Evolutionary conservation across 2,797 vertebrate genomes (phyloP).

Genomic region (Hozukius guyotensis): DNA sequence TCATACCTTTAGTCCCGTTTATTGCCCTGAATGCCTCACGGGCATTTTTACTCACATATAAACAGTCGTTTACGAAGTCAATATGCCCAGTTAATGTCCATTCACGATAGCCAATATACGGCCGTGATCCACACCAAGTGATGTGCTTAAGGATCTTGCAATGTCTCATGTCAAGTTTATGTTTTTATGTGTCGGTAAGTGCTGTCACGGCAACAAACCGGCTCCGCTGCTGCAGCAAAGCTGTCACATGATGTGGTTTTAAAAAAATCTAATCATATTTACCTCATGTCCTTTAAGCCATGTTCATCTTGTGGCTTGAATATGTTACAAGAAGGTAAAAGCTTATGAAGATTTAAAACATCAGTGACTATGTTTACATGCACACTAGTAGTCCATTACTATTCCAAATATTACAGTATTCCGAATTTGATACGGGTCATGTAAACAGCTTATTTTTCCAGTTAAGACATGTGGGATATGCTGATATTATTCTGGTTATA

Average conservation of each 20-base stretch:
- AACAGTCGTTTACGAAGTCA: constrained; percentile 53
- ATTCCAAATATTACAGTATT: not conserved
- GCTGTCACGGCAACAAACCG: constrained; percentile 38
- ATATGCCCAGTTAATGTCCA: constrained; percentile 38
- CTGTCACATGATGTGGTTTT: constrained; percentile 31
- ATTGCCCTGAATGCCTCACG: constrained; percentile 37
- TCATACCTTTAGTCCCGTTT: constrained; percentile 35
- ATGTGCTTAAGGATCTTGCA: constrained; percentile 29
- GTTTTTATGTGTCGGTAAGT: constrained; percentile 48
- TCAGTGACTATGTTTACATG: not conserved
- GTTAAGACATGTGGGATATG: not conserved
- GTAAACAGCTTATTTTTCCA: too few relatives aligned
- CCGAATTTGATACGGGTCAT: not conserved
- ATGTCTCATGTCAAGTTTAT: constrained; percentile 29
- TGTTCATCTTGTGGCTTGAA: not conserved
- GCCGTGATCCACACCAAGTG: constrained; percentile 28
- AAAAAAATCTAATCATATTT: not conserved
- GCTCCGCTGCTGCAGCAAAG: constrained; percentile 26
- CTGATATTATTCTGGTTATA: too few relatives aligned
- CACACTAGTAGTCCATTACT: too few relatives aligned
- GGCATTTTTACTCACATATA: constrained; percentile 30
- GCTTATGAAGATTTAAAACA: not conserved
- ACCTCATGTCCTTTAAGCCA: not conserved
- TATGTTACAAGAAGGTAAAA: not conserved
- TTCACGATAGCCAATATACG: constrained; percentile 30